Evolutionary conservation across 2,888 invertebrate species (phyloP).

Genomic region (Nemapogon koenigi): DNA sequence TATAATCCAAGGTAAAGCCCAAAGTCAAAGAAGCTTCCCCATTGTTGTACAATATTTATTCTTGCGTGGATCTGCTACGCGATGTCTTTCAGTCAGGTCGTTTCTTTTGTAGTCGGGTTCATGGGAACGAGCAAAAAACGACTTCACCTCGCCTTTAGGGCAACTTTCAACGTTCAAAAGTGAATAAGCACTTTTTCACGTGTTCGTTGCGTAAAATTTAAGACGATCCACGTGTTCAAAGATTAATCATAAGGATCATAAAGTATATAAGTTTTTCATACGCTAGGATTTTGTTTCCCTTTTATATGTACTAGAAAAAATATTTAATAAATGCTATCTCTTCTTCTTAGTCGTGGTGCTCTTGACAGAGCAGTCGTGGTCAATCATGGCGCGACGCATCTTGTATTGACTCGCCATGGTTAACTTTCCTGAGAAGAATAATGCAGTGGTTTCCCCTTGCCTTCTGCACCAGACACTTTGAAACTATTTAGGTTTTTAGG

Average conservation of each 20-base stretch:
- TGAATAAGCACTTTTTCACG: constrained; percentile 58
- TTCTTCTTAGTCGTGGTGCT: too few species aligned
- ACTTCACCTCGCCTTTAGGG: constrained; percentile 38
- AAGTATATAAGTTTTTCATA: background rate
- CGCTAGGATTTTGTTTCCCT: background rate
- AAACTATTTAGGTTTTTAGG: too few species aligned
- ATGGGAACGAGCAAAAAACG: constrained; percentile 56
- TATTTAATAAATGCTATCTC: too few species aligned
- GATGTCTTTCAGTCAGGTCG: constrained; percentile 48
- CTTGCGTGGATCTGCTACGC: constrained; percentile 53
- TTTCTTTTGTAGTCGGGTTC: constrained; percentile 39
- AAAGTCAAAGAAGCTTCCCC: constrained; percentile 58
- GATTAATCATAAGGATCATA: constrained; percentile 26
- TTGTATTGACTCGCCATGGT: too few species aligned
- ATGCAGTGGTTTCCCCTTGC: too few species aligned
- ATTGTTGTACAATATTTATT: constrained; percentile 62
- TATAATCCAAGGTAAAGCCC: constrained; percentile 26
- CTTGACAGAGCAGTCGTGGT: too few species aligned
- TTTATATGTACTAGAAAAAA: too few species aligned
- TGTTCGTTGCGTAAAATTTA: constrained; percentile 27
- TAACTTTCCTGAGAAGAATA: too few species aligned
- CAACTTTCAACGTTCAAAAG: constrained; percentile 38
- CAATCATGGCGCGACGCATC: too few species aligned
- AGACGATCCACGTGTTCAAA: constrained; percentile 49
- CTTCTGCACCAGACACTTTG: too few species aligned